Base-by-base conservation (phyloP, 2,113 vertebrate genomes). In the Lycaon pictus region DNA sequence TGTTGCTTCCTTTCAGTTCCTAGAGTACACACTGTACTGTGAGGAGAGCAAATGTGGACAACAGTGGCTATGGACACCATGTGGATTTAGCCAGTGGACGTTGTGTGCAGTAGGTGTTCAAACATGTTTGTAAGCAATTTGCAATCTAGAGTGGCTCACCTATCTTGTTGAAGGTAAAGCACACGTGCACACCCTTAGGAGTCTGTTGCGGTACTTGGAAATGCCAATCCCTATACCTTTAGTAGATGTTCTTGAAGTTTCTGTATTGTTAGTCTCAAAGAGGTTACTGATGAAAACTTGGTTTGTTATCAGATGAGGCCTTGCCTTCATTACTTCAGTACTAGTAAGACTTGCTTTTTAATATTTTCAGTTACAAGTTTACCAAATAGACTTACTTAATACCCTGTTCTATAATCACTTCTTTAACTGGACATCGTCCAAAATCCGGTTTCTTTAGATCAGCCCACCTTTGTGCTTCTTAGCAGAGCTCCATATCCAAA, bases 161-260 rank as follows among this genome's bases (percentile, higher is more conserved):
- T n/a, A 2, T 53, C 23, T 58, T 51, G 79, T 16, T 25, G 51
- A 51, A 55, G 51, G 22, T 11, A 35, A 20, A 25, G 13, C 2
- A 0, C 1, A 22, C 0, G 0, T 23, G 2, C 43, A 23, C 3
- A 4, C n/a, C 0, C 69, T 55, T 15, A 67, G 25, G 12, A 48
- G 17, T 20, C 67, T 6, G 1, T 20, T 5, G 27, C 6, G 0
- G 1, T 60, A 2, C 65, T n/a, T 11, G 58, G 2, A 48, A 63
- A 6, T 72, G 63, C 7, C 63, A 37, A 1, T 17, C 32, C n/a
- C 56, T 88, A 25, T 60, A 32, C 80, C 22, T 15, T 60, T 20
- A 56, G 25, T 79, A 43, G 79, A 58, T 19, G 4, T 29, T 63
- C 27, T 65, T 27, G 13, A 22, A 25, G 7, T 12, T 74, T 89